Evolutionary conservation across 2,888 invertebrate genomes (phyloP), one percentile per base, ranked within the genome.

Genomic region (Pollenia griseotomentosa): DNA sequence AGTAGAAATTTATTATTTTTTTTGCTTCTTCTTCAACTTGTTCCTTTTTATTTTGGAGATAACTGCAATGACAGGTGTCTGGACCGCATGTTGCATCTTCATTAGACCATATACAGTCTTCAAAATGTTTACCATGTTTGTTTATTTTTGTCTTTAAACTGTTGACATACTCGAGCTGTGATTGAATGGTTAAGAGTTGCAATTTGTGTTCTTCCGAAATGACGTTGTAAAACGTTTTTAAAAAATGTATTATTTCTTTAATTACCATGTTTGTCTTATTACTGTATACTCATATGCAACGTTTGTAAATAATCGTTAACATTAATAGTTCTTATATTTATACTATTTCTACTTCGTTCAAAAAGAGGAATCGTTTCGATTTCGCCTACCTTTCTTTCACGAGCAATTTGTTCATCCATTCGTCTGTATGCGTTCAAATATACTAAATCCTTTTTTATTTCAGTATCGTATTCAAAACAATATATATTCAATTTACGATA

Each of bases 51-150:
- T 19, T 19, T 19, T 19, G 19, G 19, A 19, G 19, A 19, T 19
- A 19, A 19, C 19, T 19, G 19, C 66, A 66, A 8, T 55, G 53
- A 33, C 77, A 78, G 42, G 77, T 66, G 19, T 78, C 77, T 16
- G 44, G 66, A 14, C 59, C 57, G 12, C 55, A 14, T 68, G 10
- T 78, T 4, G 42, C 68, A 16, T 78, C 59, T 44, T 68, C 57
- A n/a, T 66, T 46, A 10, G 75, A 65, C 75, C 75, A 75, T 42
- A 63, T 10, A 53, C 75, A 75, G 42, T 65, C 42, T 2, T 65
- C 65, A 14, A 61, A 75, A 63, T 75, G 75, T 51, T 63, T 16
- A 40, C 75, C 75, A 63, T 48, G 59, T 75, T 11, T 77, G 19
- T 65, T 77, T 77, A 44, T 63, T 16, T 53, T 75, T n/a, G 14